Evolutionary conservation across 2,888 invertebrate genomes (phyloP), one percentile per base, ranked within the genome.

Genomic region (Lottia gigantea): DNA sequence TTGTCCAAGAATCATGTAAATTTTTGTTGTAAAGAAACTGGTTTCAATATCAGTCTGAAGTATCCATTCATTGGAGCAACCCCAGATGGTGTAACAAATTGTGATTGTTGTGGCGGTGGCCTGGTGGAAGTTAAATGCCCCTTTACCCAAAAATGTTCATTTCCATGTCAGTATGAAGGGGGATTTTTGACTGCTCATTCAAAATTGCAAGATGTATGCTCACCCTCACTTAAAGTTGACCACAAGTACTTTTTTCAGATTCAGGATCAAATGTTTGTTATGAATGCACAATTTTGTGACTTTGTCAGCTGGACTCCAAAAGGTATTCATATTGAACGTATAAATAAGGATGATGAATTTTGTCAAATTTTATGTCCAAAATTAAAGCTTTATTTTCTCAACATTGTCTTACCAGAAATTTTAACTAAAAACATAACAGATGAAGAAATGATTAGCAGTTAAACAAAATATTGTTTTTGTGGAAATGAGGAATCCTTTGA

Each of bases 351-450:
- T 45, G 11, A 45, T 8, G n/a, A 3, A 40, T 40, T 64, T 40
- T 46, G 4, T 23, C 0, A 46, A 3, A 40, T 40, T 64, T 40
- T 46, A 7, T 23, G 3, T 45, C 26, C 0, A 6, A 40, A n/a
- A 45, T 40, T 64, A 7, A 46, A 46, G 15, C 26, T 16, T 16
- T 45, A 46, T 40, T 45, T 46, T 23, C 23, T 23, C 23, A 46
- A 64, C 12, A 45, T 46, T 45, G 64, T 45, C n/a, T 64, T 64
- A 40, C 64, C 64, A 40, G 49, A 49, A 49, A n/a, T 49, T 16
- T 49, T 49, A n/a, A 49, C 49, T 7, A 14, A 49, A 7, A 49
- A n/a, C 8, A n/a, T n/a, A 31, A 31, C 3, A 31, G 31, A 31
- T 31, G 31, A 31, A 31, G 6, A 4, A 4, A 31, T 31, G 31